phyloP scores from a whole-genome alignment of 2,113 vertebrate genomes.

The Collichthys lucidus region DNA sequence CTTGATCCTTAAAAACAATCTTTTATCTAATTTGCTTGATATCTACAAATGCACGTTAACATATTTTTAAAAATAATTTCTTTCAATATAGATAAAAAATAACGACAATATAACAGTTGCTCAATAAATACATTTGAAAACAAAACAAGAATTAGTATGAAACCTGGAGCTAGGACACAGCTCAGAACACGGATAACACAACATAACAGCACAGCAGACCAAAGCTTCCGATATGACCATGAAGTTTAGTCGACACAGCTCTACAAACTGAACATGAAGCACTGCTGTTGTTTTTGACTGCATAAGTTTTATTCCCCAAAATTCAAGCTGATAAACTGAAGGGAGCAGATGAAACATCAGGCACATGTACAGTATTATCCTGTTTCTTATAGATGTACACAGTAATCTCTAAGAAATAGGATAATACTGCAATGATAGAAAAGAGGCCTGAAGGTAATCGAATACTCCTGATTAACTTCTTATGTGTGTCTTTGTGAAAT shows the following conservation, averaged over 20 bases:
- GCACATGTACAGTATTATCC: neutral
- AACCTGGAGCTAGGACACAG: too few species aligned
- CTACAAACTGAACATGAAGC: neutral
- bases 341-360: neutral
- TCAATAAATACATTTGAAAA: too few species aligned
- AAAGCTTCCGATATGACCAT: neutral
- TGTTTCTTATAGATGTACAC: neutral
- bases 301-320: neutral
- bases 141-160: too few species aligned
- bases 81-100: too few species aligned
- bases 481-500: neutral
- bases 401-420: neutral
- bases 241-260: neutral
- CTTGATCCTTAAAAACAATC: too few species aligned
- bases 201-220: neutral
- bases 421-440: neutral
- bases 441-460: neutral
- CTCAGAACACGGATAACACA: neutral
- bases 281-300: too few species aligned
- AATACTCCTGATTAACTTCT: neutral
- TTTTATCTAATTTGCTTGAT: too few species aligned
- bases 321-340: neutral
- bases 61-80: too few species aligned
- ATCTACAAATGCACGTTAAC: too few species aligned
- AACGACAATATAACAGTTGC: too few species aligned